These are phyloP conservation scores for Zophobas morio DNA, from an alignment of 1,140 invertebrate genomes.

Conservation along the genomic window DNA sequence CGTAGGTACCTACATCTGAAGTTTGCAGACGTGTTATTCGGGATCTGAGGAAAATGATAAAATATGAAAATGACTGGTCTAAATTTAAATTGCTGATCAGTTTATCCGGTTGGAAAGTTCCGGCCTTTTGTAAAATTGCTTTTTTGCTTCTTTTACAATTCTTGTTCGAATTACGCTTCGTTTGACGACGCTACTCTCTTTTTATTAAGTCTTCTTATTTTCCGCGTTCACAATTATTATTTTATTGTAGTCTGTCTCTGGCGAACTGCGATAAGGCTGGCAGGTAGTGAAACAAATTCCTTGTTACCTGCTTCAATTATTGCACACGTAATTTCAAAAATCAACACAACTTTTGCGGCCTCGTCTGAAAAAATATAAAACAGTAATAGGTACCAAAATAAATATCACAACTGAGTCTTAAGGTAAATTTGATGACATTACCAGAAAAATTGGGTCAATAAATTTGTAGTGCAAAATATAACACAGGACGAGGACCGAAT, in stretches of 20 bases:
- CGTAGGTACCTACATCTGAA: constrained; percentile 10
- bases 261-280: no score
- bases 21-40: constrained; percentile 3
- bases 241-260: constrained; percentile 12
- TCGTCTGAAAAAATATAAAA: neutral
- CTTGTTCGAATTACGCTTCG: constrained; percentile 56
- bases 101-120: constrained; percentile 64
- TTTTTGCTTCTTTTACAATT: constrained; percentile 56
- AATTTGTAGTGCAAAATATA: no score
- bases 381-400: neutral
- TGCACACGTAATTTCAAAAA: no score
- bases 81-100: constrained; percentile 65
- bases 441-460: no score
- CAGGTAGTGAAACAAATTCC: no score
- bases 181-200: constrained; percentile 52
- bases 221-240: constrained; percentile 27
- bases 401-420: no score
- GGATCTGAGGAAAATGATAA: constrained; percentile 36
- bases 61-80: constrained; percentile 60
- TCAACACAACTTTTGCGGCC: neutral
- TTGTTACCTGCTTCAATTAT: no score
- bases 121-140: constrained; percentile 60
- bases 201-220: constrained; percentile 51
- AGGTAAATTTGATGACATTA: no score
- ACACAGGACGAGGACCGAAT: no score